Evolutionary conservation across 2,888 invertebrate genomes (phyloP).

Genomic region (Leptothorax acervorum): DNA sequence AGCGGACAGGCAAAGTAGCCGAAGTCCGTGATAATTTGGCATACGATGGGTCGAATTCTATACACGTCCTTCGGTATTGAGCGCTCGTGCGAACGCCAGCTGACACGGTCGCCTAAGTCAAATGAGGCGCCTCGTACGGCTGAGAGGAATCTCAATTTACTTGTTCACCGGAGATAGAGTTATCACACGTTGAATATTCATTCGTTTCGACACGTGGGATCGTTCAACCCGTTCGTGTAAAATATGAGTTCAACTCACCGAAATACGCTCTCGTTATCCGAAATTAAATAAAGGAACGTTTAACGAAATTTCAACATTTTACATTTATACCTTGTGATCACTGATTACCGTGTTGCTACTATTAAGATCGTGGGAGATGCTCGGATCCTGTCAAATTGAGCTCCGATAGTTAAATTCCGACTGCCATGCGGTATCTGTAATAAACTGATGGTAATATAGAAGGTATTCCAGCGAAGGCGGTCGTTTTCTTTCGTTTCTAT

Average conservation of each 20-base stretch:
- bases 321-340: not conserved
- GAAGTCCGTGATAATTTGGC: slow-evolving; percentile 70
- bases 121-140: slow-evolving; percentile 44
- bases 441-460: slow-evolving; percentile 59
- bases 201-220: slow-evolving; percentile 59
- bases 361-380: not conserved
- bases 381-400: not conserved
- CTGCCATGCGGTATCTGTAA: slow-evolving; percentile 30
- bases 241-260: not conserved
- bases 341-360: not conserved
- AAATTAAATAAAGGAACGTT: not conserved
- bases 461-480: slow-evolving; percentile 15
- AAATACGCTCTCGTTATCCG: slow-evolving; percentile 6
- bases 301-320: not conserved
- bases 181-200: slow-evolving; percentile 63
- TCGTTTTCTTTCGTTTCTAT: slow-evolving; percentile 54
- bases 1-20: slow-evolving; percentile 66
- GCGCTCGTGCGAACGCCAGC: slow-evolving; percentile 77
- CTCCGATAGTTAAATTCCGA: not conserved
- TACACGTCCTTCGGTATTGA: slow-evolving; percentile 63
- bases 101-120: slow-evolving; percentile 73
- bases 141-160: slow-evolving; percentile 72
- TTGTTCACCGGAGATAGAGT: slow-evolving; percentile 66
- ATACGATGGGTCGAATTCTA: slow-evolving; percentile 72
- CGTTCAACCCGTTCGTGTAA: not conserved